Percentiles rank a stretch among this genome's conserved stretches.
phyloP scores from a whole-genome alignment of 2,113 vertebrate genomes.

The Nanorana parkeri region DNA sequence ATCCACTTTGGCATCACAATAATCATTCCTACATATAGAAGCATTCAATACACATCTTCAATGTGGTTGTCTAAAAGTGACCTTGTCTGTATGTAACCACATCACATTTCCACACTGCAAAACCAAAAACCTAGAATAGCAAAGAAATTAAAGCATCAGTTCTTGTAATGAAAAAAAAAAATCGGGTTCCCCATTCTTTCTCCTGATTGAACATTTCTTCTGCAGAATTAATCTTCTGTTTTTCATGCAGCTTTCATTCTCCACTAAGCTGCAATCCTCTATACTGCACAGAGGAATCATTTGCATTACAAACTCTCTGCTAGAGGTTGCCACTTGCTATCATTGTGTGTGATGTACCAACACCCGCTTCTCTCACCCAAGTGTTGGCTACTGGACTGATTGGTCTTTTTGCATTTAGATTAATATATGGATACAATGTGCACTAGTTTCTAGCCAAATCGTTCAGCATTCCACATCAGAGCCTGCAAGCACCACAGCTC shows the following conservation, averaged over 20 bases:
- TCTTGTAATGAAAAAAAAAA: too few species aligned
- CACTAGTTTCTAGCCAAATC: background rate
- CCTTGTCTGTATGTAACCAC: too few species aligned
- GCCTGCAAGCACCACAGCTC: background rate
- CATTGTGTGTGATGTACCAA: background rate
- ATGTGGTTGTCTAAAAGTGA: too few species aligned
- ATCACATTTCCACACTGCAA: too few species aligned
- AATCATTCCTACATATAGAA: too few species aligned
- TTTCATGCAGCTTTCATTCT: background rate
- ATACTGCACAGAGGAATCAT: background rate
- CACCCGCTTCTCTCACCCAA: background rate
- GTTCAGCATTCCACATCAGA: background rate
- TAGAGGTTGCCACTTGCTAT: background rate
- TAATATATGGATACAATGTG: background rate
- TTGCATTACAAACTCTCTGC: background rate
- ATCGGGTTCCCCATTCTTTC: too few species aligned
- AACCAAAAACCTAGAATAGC: too few species aligned
- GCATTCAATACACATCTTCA: too few species aligned
- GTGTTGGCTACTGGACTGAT: background rate
- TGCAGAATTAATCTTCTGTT: background rate
- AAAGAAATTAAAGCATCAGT: too few species aligned
- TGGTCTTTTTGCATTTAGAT: background rate
- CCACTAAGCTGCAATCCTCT: background rate
- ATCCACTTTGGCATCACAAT: too few species aligned
- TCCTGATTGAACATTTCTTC: too few species aligned